Evolutionary conservation across 2,797 vertebrate species (phyloP), one percentile per base, ranked within the genome.

Genomic region (Aldrovandia affinis): DNA sequence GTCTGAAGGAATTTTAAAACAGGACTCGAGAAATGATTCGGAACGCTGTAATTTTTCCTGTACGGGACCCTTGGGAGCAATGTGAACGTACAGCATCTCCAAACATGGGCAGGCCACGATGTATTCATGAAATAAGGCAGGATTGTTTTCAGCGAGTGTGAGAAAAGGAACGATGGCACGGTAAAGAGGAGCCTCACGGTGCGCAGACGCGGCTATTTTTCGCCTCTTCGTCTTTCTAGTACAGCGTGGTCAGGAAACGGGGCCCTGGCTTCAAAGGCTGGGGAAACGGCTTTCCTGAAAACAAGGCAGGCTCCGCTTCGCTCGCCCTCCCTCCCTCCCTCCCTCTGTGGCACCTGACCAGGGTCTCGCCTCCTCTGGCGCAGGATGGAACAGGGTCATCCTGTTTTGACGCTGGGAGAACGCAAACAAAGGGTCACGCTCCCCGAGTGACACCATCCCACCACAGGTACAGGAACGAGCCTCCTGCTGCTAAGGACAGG

Each of bases 251-350:
- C 14, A 36, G 65, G 65, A 36, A 70, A 70, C 3, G 12, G 61
- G 22, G 8, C 61, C n/a, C n/a, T 0, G 65, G 30, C 33, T 70
- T 36, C 30, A 70, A 70, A 36, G 65, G 30, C 33, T 15, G 25
- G 65, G 30, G 65, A 70, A 70, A 36, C 33, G 0, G 65, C 30
- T 70, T 70, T 70, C 65, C 65, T 36, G 65, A 70, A 70, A 70
- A 70, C 65, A 70, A 70, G 33, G 10, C 65, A 30, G n/a, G 6
- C 25, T 1, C n/a, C 6, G 2, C 28, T n/a, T 2, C 5, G 5
- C 4, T 7, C 61, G 25, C 61, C 0, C 61, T 10, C 61, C 61
- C 59, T 0, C 47, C 47, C 47, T 12, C 47, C 47, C 10, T 3
- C 55, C 55, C 10, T 14, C 55, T 20, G 10, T 12, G 12, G 50